A percentile compares a stretch with the other conserved stretches of the same genome.
Evolutionary conservation across 2,888 invertebrate genomes (phyloP).

Genomic region (Petrolisthes cinctipes): DNA sequence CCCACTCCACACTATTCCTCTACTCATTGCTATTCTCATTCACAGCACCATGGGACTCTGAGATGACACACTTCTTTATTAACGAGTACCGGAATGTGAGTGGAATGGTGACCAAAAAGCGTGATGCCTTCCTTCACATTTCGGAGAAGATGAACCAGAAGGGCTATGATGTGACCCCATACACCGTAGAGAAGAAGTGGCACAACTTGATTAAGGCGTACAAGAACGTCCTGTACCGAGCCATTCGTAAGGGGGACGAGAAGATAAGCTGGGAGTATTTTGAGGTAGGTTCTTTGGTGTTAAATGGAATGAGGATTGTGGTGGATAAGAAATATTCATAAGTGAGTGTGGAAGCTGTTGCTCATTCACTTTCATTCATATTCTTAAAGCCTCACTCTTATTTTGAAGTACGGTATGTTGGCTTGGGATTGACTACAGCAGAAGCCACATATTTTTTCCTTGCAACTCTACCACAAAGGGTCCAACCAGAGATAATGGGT

Average conservation of each 20-base stretch:
- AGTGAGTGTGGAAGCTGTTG: no score
- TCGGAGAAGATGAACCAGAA: slow-evolving; percentile 51
- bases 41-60: slow-evolving; percentile 50
- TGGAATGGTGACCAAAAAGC: slow-evolving; percentile 44
- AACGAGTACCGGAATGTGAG: slow-evolving; percentile 46
- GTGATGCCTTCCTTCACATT: slow-evolving; percentile 49
- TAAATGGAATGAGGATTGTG: no score
- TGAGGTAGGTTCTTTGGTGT: slow-evolving; percentile 24
- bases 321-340: no score
- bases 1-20: background rate
- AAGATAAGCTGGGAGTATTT: slow-evolving; percentile 52
- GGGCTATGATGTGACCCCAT: slow-evolving; percentile 49
- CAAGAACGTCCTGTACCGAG: slow-evolving; percentile 46
- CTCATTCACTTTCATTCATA: no score
- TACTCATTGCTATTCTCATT: background rate
- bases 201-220: slow-evolving; percentile 52
- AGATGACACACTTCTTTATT: slow-evolving; percentile 54
- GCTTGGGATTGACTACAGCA: no score
- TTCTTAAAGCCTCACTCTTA: no score
- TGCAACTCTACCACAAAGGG: no score
- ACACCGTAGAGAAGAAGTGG: slow-evolving; percentile 55
- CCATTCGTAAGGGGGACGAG: slow-evolving; percentile 45
- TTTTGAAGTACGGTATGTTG: no score
- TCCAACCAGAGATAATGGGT: no score
- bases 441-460: no score